Percentiles rank a stretch among this genome's conserved stretches.
Evolutionary conservation across 1,140 invertebrate genomes (phyloP).

Genomic region (Drosophila sproati): DNA sequence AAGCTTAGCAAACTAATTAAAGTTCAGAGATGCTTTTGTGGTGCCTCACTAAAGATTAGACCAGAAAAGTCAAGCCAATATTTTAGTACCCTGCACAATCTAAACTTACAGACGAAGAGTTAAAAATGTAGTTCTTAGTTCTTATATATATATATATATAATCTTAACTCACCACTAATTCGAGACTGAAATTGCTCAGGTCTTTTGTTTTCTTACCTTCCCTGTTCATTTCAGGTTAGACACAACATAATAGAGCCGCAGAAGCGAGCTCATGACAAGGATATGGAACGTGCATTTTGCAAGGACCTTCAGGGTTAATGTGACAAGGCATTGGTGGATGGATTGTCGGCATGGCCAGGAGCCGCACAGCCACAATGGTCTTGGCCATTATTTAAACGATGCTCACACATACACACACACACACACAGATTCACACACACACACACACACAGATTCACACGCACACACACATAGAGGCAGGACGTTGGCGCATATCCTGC

Average conservation of each 20-base stretch:
- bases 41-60: neutral
- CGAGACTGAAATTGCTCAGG: no score
- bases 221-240: neutral
- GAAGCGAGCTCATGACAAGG: conserved; percentile 11
- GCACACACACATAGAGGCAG: conserved; percentile 20
- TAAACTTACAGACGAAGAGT: no score
- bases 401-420: conserved; percentile 29
- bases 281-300: conserved; percentile 8
- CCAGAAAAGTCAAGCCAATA: neutral
- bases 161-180: no score
- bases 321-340: conserved; percentile 42
- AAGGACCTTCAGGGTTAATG: conserved; percentile 46
- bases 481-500: conserved; percentile 72
- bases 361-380: conserved; percentile 55
- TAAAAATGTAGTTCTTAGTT: no score
- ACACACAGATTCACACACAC: conserved; percentile 27
- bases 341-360: conserved; percentile 39
- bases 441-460: conserved; percentile 27
- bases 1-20: neutral
- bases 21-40: neutral
- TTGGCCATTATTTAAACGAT: conserved; percentile 72
- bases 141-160: no score
- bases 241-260: neutral
- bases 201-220: no score
- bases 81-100: no score